These are phyloP conservation scores for Cerastis leucographa DNA, from an alignment of 2,888 invertebrate species.

Conservation along the genomic window DNA sequence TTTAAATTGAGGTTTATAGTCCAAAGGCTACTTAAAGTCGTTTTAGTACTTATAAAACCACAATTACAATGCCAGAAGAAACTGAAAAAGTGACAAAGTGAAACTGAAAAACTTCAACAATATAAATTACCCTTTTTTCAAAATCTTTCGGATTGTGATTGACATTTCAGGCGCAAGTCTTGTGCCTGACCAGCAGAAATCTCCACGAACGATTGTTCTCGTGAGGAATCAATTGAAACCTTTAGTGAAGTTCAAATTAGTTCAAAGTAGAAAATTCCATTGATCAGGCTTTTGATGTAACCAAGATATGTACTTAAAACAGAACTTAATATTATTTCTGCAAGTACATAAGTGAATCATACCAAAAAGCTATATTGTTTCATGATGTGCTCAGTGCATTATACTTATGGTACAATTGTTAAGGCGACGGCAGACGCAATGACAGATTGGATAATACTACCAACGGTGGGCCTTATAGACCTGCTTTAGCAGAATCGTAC, in stretches of 20 bases:
- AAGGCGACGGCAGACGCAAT: not conserved
- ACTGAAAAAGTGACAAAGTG: too few relatives aligned
- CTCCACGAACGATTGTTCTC: not conserved
- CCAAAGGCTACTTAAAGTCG: not conserved
- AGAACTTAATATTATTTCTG: constrained; percentile 15
- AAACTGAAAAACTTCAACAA: too few relatives aligned
- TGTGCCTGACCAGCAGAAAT: not conserved
- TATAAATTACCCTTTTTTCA: too few relatives aligned
- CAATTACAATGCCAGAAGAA: too few relatives aligned
- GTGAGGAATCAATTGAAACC: not conserved
- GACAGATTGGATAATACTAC: not conserved
- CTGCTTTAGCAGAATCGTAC: not conserved
- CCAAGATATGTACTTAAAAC: not conserved
- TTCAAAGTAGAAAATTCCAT: not conserved
- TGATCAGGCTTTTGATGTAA: not conserved
- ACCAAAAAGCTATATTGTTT: constrained; percentile 25
- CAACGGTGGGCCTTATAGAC: not conserved
- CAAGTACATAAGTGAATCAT: constrained; percentile 6
- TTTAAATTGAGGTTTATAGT: not conserved
- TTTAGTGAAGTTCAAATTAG: not conserved
- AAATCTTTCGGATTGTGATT: not conserved
- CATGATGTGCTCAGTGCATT: constrained; percentile 4
- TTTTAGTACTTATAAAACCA: not conserved
- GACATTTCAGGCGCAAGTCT: not conserved
- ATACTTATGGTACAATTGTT: not conserved